Evolutionary conservation across 2,888 invertebrate genomes (phyloP), one percentile per base, ranked within the genome.

Genomic region (Stenolophus ochropezus): DNA sequence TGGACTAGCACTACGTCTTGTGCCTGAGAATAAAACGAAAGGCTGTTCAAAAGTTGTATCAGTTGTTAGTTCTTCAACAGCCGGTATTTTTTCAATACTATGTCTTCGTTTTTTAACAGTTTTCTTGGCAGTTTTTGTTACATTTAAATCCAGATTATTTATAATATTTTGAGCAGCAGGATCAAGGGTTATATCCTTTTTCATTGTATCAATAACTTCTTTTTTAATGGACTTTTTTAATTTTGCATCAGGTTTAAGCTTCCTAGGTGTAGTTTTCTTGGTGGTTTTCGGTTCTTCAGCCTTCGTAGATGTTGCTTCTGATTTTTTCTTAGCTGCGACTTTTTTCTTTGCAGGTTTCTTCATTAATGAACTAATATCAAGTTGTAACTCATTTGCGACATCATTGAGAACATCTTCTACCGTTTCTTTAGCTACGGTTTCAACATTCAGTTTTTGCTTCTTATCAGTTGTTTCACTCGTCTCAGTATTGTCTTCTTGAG

Each of bases 141-240:
- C 89, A 80, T 89, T 89, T 71, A 90, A 85, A 85, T 89, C 89
- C 75, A 90, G 84, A 86, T 86, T 87, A 82, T 90, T 89, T 73
- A 90, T 89, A 14, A 89, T 86, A 84, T 89, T 87, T 77, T 86
- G 86, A 74, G 87, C 87, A 1, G 87, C 86, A 11, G 86, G 84
- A 80, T 88, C 88, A 27, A 89, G 82, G 11, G 78, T 77, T 5
- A 82, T 83, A 21, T 82, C 83, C 82, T 87, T 87, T 25, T 84
- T 86, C 27, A 88, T 83, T 2, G 87, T 85, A 74, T 87, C 88
- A 83, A 88, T 88, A 8, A 88, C 83, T 83, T 89, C 88, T 81
- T 88, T 88, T 82, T 88, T 88, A 2, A 87, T 83, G 71, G 85
- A 85, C 80, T 87, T 87, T 75, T 87, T 87, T 16, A 86, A 25